Conservation (phyloP, 2,113 vertebrate genomes). For the Perccottus glenii region DNA sequence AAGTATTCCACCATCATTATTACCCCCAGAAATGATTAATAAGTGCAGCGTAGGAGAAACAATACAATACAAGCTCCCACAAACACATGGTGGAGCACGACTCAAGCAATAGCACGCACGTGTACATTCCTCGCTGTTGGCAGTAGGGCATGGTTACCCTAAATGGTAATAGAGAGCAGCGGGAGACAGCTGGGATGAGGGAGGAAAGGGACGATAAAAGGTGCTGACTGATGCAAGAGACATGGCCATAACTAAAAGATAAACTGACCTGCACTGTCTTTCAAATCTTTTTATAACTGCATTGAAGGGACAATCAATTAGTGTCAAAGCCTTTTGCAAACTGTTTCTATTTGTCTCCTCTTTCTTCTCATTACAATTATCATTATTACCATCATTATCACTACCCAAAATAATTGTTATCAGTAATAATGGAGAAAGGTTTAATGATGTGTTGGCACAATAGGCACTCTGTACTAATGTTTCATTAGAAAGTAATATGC, state of each 20-base stretch:
- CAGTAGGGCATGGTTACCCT: slow-evolving; percentile 72
- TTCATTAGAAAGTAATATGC: slow-evolving; percentile 17
- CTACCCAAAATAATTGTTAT: slow-evolving; percentile 1
- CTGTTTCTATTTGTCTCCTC: background rate
- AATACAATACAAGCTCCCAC: slow-evolving; percentile 30
- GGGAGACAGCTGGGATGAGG: slow-evolving; percentile 42
- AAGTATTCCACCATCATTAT: slow-evolving; percentile 33
- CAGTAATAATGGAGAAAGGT: slow-evolving; percentile 1
- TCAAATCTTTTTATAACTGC: slow-evolving; percentile 34
- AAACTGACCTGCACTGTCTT: slow-evolving; percentile 28
- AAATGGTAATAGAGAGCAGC: slow-evolving; percentile 67
- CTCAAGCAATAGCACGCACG: slow-evolving; percentile 18
- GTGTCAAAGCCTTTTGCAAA: slow-evolving; percentile 1
- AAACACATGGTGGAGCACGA: slow-evolving; percentile 34
- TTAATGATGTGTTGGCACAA: background rate
- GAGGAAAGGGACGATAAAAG: slow-evolving; percentile 45
- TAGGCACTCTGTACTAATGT: slow-evolving; percentile 7
- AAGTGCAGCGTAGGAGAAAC: slow-evolving; percentile 36
- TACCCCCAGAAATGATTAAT: slow-evolving; percentile 41
- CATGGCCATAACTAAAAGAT: slow-evolving; percentile 40
- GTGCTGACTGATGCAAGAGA: slow-evolving; percentile 60
- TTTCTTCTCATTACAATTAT: background rate
- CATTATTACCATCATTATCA: slow-evolving; percentile 2
- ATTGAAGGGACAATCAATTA: slow-evolving; percentile 17
- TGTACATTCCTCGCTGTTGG: slow-evolving; percentile 63